Conservation (phyloP, 2,888 invertebrate genomes). For the Drosophila bunnanda region DNA sequence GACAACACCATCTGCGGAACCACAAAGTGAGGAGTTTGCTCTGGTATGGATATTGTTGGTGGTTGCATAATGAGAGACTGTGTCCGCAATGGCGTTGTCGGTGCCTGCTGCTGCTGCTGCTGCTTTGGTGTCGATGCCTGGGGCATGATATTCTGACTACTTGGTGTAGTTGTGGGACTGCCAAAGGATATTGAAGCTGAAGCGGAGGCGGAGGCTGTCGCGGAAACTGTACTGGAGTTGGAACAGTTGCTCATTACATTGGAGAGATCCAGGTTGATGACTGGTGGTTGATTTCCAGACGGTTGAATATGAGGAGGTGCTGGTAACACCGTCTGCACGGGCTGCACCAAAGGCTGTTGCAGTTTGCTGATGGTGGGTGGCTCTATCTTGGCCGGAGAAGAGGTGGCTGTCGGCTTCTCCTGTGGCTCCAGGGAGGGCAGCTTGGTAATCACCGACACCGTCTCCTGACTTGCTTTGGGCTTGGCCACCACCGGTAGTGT, state of each 20-base stretch:
- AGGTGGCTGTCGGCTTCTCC: constrained; percentile 9
- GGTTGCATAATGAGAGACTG: constrained; percentile 87
- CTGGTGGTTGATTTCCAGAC: constrained; percentile 45
- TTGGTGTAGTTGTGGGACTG: constrained; percentile 62
- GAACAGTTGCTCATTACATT: constrained; percentile 60
- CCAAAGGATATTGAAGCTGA: constrained; percentile 61
- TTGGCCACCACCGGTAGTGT: not conserved
- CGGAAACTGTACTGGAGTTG: constrained; percentile 35
- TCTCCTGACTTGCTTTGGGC: constrained; percentile 9
- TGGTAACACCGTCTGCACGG: constrained; percentile 81
- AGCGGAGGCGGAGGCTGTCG: constrained; percentile 26
- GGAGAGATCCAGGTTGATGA: constrained; percentile 73
- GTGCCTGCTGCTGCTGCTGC: constrained; percentile 22
- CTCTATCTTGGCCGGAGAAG: constrained; percentile 82
- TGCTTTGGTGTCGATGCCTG: constrained; percentile 73
- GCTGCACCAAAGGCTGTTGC: constrained; percentile 82
- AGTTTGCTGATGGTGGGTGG: constrained; percentile 80
- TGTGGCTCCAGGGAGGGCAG: constrained; percentile 46
- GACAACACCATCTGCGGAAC: constrained; percentile 81
- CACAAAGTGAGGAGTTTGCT: constrained; percentile 82
- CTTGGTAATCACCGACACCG: constrained; percentile 79
- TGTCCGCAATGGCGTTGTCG: constrained; percentile 59
- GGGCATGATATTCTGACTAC: constrained; percentile 51
- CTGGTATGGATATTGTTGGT: constrained; percentile 88
- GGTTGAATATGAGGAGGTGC: constrained; percentile 36